phyloP scores from a whole-genome alignment of 2,113 vertebrate genomes.

The Gymnogyps californianus region DNA sequence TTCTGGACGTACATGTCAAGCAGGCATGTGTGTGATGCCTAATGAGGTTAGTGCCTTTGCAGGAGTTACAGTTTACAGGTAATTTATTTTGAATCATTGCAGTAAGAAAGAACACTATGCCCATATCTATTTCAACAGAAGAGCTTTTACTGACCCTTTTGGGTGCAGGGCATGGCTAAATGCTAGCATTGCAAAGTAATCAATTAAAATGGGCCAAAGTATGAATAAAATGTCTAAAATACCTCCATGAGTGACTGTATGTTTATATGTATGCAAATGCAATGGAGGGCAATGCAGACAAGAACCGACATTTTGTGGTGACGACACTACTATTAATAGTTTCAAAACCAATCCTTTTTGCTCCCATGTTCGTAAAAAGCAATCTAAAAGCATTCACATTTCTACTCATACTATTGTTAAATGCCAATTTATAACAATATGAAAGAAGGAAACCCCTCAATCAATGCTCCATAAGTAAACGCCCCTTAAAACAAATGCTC shows the following conservation, averaged over 20 bases:
- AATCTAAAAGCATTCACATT: not conserved
- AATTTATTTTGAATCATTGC: not conserved
- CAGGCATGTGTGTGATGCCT: not conserved
- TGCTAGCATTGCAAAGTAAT: not conserved
- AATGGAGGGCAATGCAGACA: not conserved
- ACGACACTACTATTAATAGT: not conserved
- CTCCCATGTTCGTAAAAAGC: not conserved
- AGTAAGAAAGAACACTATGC: not conserved
- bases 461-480: not conserved
- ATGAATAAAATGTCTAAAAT: not conserved
- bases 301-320: not conserved
- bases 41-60: not conserved
- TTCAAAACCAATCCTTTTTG: not conserved
- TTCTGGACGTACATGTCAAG: not conserved
- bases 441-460: not conserved
- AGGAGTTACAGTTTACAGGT: not conserved
- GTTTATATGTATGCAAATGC: not conserved
- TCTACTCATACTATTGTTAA: not conserved
- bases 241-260: not conserved
- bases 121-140: not conserved
- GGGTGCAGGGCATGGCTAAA: not conserved
- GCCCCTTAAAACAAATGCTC: not conserved
- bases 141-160: not conserved
- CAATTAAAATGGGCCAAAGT: not conserved
- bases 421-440: not conserved